Base-by-base conservation (phyloP, 1,140 invertebrate species). In the Chironomus tepperi region DNA sequence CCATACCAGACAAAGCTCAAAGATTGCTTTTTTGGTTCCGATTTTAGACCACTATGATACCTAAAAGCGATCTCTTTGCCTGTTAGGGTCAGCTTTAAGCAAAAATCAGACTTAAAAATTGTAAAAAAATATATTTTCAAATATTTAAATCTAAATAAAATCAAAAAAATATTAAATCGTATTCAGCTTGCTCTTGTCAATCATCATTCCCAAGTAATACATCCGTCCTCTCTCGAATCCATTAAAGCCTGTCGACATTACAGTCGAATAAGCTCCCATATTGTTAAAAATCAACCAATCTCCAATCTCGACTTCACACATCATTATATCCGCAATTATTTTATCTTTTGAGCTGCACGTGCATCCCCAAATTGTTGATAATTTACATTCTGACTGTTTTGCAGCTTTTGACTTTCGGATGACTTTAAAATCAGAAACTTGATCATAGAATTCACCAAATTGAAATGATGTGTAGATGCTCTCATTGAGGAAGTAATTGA, bases 231-330 rank as follows among this genome's bases (percentile, higher is more conserved):
- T 21, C 0, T 19, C 90, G 81, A 94, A 97, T 72, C 94, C 94
- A 82, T 96, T 96, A 83, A 96, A 96, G 15, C 88, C 84, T 18
- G 91, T 92, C 43, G 92, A 91, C 74, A 92, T 89, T 15, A 92
- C 88, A 75, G 96, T 82, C 2, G 95, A 96, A 83, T 97, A 97
- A 47, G 94, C 94, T 16, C 94, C 94, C 94, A 96, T 96, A 81
- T 96, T 88, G 77, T 89, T 87, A 83, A 94, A 96, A 73, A 91
- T 84, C 42, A 96, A 84, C 92, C 93, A 96, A 76, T 91, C 89
- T 7, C 93, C 93, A 75, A 91, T 83, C 43, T 88, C 83, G 84
- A 94, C 86, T 73, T 89, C 85, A 0, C 93, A 91, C 76, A 96
- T 83, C 64, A 87, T 79, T n/a, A 86, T 80, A 19, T 88, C 81